Evolutionary conservation across 1,140 invertebrate genomes (phyloP), one percentile per base, ranked within the genome.

Genomic region (Zaprionus ornatus): DNA sequence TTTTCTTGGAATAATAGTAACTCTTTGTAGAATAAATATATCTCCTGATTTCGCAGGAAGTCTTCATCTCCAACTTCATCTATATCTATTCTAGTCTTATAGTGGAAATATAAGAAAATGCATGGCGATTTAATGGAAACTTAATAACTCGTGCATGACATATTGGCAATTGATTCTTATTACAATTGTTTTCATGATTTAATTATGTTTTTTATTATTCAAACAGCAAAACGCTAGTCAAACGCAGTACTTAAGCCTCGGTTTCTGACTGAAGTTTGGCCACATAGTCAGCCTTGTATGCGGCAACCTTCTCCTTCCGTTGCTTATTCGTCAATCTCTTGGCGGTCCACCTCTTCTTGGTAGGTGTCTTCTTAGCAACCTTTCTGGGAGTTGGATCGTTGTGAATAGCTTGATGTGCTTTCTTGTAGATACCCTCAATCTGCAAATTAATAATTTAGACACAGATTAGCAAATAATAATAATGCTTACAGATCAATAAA

Each of bases 391-490:
- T 95, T 74, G 99, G 99, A 93, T 99, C 95, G 56, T 95, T 95
- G 78, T 99, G 95, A 93, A 99, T 99, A 29, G 95, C 93, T 90
- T 96, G 96, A 93, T 99, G 99, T 23, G 97, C 98, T 88, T 98
- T 99, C 93, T 99, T 99, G 94, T 99, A 99, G 70, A 99, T 96
- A 4, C 93, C 95, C 93, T 99, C 99, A 91, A 99, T 94, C 98
- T 99, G 92, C 37, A 94, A 94, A 79, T 23, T 69, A 74, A 91
- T 57, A 29, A 79, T 75, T 25, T 7, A 48, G 9, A 48, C 12
- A n/a, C 5, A 48, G 6, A 50, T 50, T 50, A 50, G 45, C 4
- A 50, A 50, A 50, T 7, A 45, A 45, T 10, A 23, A 13, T 64
- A 88, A 85, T 82, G 91, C 92, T 17, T 1, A 40, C 15, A 40